Evolutionary conservation across 2,797 vertebrate genomes (phyloP).

Genomic region (Propithecus deckenii): DNA sequence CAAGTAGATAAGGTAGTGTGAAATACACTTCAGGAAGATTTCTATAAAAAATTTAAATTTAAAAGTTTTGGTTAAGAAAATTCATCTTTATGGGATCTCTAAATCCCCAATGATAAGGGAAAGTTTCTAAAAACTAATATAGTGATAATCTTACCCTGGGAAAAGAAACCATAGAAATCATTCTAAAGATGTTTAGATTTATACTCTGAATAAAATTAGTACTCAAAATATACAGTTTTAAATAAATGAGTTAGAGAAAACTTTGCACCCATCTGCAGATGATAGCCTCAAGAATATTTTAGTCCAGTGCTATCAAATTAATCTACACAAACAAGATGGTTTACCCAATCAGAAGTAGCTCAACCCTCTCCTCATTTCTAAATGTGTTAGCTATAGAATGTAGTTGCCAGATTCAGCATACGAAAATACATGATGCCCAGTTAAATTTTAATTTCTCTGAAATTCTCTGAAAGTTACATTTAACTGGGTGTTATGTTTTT

Average conservation of each 20-base stretch:
- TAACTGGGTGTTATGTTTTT: background rate
- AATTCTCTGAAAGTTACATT: background rate
- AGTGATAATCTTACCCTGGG: background rate
- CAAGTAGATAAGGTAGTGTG: background rate
- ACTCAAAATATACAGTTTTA: background rate
- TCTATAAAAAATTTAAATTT: background rate
- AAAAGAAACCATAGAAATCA: background rate
- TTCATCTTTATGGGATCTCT: background rate
- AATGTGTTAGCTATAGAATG: background rate
- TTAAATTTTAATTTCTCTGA: background rate
- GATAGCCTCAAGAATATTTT: background rate
- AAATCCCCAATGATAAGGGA: background rate
- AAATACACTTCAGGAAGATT: background rate
- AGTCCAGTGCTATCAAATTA: background rate
- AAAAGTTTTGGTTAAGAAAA: background rate
- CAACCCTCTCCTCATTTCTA: background rate
- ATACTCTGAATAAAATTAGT: background rate
- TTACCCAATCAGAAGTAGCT: background rate
- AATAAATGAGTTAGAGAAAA: slow-evolving; percentile 10
- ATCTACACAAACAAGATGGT: background rate
- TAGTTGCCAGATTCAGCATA: background rate
- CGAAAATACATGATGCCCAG: background rate
- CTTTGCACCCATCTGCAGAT: background rate
- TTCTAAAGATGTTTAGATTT: background rate
- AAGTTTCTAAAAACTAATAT: background rate